Evolutionary conservation across 2,888 invertebrate species (phyloP), one percentile per base, ranked within the genome.

Genomic region (Hipparchia semele): DNA sequence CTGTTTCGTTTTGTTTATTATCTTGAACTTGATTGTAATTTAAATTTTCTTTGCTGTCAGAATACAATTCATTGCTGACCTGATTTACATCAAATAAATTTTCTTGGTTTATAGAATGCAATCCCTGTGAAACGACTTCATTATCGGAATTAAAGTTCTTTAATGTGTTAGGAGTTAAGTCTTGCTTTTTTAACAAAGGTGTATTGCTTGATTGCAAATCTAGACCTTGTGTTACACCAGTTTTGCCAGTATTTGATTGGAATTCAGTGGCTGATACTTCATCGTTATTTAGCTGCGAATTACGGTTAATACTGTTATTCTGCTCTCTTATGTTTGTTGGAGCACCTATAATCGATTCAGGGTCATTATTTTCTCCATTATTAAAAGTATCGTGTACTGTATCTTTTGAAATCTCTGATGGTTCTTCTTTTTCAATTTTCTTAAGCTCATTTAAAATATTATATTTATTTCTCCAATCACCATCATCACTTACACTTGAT

Each of bases 401-500:
- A 23, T 65, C 59, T 9, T 59, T 39, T 39, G 46, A 64, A 51
- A 62, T 10, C 1, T 64, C 65, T 49, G 73, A 68, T 46, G 65
- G 64, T 39, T 64, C 80, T 74, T 82, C 83, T 73, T 84, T 86
- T 75, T 90, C 90, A 68, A 81, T 83, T 73, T 84, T 83, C 75
- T 90, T 92, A 62, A 94, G 78, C 79, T 87, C 79, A 58, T 90
- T 84, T 77, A 94, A 83, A 78, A 94, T 93, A 68, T 89, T 87
- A 73, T 94, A 94, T 85, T 94, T 94, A 75, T 85, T 90, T 81
- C 87, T 91, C 94, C 94, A 94, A 78, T 92, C 90, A 46, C 72
- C 75, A 73, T 83, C 86, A 58, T 86, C 53, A 66, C 61, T 73
- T 65, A 70, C 66, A 56, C 46, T 58, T 2, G 64, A 13, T 51